Base-by-base conservation (phyloP, 2,797 vertebrate genomes). In the Amblyopsis hoosieri region DNA sequence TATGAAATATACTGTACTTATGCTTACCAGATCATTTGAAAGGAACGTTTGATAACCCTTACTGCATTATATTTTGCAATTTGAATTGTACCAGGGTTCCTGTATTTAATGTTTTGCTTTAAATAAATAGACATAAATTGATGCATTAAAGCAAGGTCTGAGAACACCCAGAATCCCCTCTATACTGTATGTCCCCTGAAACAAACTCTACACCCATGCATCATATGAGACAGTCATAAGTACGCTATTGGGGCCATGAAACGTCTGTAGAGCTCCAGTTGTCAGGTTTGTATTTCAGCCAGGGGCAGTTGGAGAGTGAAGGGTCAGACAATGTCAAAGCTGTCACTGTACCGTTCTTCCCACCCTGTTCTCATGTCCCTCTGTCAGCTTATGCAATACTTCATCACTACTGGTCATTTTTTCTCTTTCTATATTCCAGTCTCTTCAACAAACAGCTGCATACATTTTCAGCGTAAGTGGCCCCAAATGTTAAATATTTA, bases 251-350 rank as follows among this genome's bases (percentile, higher is more conserved):
- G 31, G 31, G 31, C 31, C 45, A 60, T 56, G 69, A 70, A 19
- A 64, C 57, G 57, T 74, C 75, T 48, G 45, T 60, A 58, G 60
- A 66, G 69, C 54, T n/a, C 69, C 78, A 73, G 62, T 69, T 81
- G 63, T 71, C 69, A 57, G 56, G 67, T 85, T 87, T 86, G 85
- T 84, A 90, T 85, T 75, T 87, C 81, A 64, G 80, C 59, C 45
- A 3, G 60, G 19, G 48, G 57, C 64, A 61, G 73, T 57, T 77
- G 67, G 75, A 70, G 59, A 7, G 54, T 52, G 73, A 54, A 15
- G 60, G 60, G 68, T 33, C 75, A 57, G 79, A 62, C 29, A 66
- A 67, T 84, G 85, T 84, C 83, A 77, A 59, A 75, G 68, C 64
- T 87, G 83, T 90, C 86, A 84, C 70, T 69, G 23, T 71, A 66